Base-by-base conservation (phyloP, 2,888 invertebrate species). In the Cotesia congregata region DNA sequence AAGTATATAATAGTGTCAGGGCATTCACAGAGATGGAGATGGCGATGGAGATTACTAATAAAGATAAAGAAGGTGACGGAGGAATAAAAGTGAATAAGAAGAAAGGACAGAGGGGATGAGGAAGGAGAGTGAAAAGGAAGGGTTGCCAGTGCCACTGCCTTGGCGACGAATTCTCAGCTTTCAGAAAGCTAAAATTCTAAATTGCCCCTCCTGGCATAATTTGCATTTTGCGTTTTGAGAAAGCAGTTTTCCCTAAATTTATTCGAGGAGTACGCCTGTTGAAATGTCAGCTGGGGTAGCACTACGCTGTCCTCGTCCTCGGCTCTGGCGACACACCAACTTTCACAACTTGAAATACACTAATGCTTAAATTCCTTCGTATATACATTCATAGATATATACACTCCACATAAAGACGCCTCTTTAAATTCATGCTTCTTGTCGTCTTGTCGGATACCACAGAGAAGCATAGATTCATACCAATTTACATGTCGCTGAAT, bases 111-210 rank as follows among this genome's bases (percentile, higher is more conserved):
- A 78, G 64, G 41, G 76, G 38, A 72, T 41, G 38, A 38, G 61
- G 65, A 20, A 62, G 64, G 72, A 40, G 64, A 30, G 30, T 30
- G 64, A 72, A 72, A 77, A 81, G 15, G 62, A 62, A 65, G 38
- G 65, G 65, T 65, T 65, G 65, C 62, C 6, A 62, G 50, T 12
- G 50, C 50, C 12, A 30, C 30, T 30, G 30, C 30, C 30, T 30
- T 72, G 74, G 72, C 69, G 71, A 61, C 76, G 72, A 77, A 80
- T 78, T 77, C 76, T 74, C 67, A 76, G 80, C 76, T 81, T 80
- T 81, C 73, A 77, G 80, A 85, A 83, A 83, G 82, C 83, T 84
- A 82, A 85, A 83, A 85, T 84, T 82, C 80, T 72, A 81, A 83
- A 84, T 84, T 83, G 79, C 80, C 80, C 77, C 78, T 74, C 67